phyloP scores from a whole-genome alignment of 2,113 vertebrate genomes.

The Phaethornis superciliosus region DNA sequence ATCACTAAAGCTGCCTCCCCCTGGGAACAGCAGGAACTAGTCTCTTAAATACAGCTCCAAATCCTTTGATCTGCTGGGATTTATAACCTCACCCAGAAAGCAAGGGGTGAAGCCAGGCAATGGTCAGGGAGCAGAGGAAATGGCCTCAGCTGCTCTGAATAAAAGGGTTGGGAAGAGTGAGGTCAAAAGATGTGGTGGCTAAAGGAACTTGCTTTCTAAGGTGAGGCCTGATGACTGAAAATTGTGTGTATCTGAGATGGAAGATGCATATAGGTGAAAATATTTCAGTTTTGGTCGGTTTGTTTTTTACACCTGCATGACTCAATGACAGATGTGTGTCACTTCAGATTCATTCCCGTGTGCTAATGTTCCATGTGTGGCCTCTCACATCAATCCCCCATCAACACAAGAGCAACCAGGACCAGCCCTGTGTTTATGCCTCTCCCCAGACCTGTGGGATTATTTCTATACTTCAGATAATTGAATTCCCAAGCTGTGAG shows the following conservation, averaged over 20 bases:
- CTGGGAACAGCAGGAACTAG: slow-evolving; percentile 16
- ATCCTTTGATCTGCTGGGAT: slow-evolving; percentile 64
- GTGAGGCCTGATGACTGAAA: not conserved
- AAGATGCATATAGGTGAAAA: not conserved
- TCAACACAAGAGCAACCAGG: not conserved
- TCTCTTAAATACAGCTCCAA: slow-evolving; percentile 58
- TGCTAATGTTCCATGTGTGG: fast-evolving
- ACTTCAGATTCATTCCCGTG: not conserved
- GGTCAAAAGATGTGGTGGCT: not conserved
- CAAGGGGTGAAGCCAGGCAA: slow-evolving; percentile 51
- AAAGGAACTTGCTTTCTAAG: not conserved
- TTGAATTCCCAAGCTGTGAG: not conserved
- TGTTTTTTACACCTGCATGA: not conserved
- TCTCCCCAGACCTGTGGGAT: not conserved
- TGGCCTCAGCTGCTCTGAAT: not conserved
- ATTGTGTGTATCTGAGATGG: not conserved
- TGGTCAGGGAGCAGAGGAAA: slow-evolving; percentile 14
- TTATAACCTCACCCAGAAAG: slow-evolving; percentile 15
- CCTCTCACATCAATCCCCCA: not conserved
- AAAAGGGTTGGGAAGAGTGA: not conserved
- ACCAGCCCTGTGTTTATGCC: not conserved
- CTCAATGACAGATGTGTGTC: not conserved
- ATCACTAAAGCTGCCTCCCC: not conserved
- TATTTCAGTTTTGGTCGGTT: not conserved
- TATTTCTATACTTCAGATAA: not conserved